Evolutionary conservation across 2,797 vertebrate genomes (phyloP).

Genomic region (Enoplosus armatus): DNA sequence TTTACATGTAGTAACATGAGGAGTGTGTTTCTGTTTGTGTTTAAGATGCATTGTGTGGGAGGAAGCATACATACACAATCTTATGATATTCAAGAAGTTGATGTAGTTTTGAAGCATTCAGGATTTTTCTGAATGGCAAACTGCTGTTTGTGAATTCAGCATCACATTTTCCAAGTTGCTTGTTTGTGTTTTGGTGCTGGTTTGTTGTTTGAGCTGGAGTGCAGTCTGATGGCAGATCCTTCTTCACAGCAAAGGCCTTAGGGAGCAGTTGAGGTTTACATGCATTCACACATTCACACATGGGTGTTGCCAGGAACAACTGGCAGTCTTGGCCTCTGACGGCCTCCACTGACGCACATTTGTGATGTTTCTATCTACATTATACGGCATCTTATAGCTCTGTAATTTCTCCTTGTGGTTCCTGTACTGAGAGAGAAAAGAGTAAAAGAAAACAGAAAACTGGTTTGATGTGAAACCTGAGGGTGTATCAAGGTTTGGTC

Average conservation of each 20-base stretch:
- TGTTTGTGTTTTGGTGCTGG: not conserved
- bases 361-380: conserved; percentile 12
- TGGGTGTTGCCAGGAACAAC: conserved; percentile 56
- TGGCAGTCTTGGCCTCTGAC: conserved; percentile 14
- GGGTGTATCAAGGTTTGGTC: not conserved
- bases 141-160: not conserved
- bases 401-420: not conserved
- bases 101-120: not conserved
- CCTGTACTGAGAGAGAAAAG: not conserved
- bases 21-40: not conserved
- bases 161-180: not conserved
- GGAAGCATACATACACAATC: not conserved
- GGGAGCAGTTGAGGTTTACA: conserved; percentile 36
- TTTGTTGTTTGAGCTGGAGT: not conserved
- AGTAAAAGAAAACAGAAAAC: not conserved
- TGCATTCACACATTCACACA: conserved; percentile 71
- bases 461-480: conserved; percentile 8
- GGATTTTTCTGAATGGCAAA: not conserved
- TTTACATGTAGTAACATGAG: not conserved
- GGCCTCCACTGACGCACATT: conserved; percentile 12
- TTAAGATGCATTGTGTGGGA: not conserved
- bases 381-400: not conserved
- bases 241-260: conserved; percentile 22
- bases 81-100: not conserved
- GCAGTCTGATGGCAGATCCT: conserved; percentile 14